Conservation (phyloP, 1,140 invertebrate genomes). For the Eurosta solidaginis region DNA sequence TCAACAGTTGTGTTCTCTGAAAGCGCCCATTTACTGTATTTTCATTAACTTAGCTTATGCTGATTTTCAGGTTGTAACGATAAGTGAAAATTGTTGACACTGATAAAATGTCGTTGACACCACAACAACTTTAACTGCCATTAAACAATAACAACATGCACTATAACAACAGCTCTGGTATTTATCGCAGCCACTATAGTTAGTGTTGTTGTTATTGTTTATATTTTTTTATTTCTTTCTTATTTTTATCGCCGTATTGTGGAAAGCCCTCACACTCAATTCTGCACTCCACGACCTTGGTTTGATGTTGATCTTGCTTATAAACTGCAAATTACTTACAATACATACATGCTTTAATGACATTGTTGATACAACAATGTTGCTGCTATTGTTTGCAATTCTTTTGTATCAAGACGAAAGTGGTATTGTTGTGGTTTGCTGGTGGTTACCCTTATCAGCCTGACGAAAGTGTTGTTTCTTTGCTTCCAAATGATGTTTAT, state of each 20-base stretch:
- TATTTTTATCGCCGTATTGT: not conserved
- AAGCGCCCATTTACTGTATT: too few species aligned
- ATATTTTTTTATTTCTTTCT: not conserved
- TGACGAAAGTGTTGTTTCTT: too few species aligned
- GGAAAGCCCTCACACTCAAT: too few species aligned
- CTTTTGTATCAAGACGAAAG: too few species aligned
- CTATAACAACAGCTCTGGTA: not conserved
- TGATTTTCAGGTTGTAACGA: not conserved
- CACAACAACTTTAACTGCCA: not conserved
- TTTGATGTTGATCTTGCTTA: too few species aligned
- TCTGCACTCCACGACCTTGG: too few species aligned
- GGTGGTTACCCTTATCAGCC: too few species aligned
- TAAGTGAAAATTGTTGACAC: conserved; percentile 24
- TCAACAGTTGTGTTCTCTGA: not conserved
- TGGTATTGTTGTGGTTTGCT: too few species aligned
- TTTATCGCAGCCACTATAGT: not conserved
- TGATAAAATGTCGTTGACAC: not conserved
- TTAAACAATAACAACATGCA: not conserved
- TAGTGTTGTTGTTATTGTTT: not conserved
- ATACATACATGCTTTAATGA: not conserved
- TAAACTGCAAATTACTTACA: not conserved
- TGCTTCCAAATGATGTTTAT: too few species aligned
- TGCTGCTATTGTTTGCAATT: not conserved
- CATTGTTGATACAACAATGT: not conserved
- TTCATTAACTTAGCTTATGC: too few species aligned